Evolutionary conservation across 2,888 invertebrate genomes (phyloP).

Genomic region (Chymomyza amoena): DNA sequence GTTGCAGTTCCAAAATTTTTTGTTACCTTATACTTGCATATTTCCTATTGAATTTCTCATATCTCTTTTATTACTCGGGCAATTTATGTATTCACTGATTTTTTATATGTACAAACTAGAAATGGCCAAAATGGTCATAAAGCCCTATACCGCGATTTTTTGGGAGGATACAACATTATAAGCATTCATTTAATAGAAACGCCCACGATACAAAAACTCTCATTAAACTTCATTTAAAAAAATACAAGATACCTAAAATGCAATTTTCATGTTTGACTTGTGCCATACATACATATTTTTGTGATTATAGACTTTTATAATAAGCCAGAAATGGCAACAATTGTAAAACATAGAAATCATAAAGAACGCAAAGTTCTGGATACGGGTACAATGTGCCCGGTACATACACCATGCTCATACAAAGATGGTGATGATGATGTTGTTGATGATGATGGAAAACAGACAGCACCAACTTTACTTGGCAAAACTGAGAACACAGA

Average conservation of each 20-base stretch:
- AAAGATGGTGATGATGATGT: neutral
- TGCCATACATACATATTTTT: neutral
- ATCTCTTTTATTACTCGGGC: no score
- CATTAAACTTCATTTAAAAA: neutral
- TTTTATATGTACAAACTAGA: no score
- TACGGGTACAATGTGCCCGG: no score
- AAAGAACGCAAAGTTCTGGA: constrained; percentile 19
- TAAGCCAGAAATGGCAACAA: constrained; percentile 67
- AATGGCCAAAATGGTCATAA: no score
- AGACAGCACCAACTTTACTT: constrained; percentile 14
- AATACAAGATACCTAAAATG: neutral
- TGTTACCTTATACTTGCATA: no score
- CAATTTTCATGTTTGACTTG: neutral
- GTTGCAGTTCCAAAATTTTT: no score
- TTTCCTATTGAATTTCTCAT: no score
- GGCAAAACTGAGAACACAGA: constrained; percentile 2
- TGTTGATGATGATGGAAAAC: constrained; percentile 3
- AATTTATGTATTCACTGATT: no score
- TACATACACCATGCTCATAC: neutral
- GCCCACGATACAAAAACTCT: neutral
- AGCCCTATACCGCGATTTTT: no score
- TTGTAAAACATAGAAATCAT: constrained; percentile 1
- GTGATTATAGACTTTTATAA: constrained; percentile 54
- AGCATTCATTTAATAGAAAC: neutral
- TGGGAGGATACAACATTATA: no score